Evolutionary conservation across 2,888 invertebrate genomes (phyloP), one percentile per base, ranked within the genome.

Genomic region (Eupithecia insigniata): DNA sequence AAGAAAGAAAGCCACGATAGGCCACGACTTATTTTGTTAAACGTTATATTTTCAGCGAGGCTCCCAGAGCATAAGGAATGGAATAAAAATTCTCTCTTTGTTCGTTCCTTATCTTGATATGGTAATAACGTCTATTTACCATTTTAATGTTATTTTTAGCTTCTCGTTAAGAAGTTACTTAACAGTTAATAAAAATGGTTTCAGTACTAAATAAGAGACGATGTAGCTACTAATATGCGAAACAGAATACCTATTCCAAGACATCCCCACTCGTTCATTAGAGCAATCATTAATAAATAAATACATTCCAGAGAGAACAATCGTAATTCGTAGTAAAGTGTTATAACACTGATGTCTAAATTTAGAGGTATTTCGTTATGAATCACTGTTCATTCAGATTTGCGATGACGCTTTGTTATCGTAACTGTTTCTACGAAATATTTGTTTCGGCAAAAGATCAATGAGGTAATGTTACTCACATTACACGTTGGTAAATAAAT

Each of bases 281-380:
- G 22, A 51, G 3, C 22, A n/a, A n/a, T n/a, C n/a, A 51, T 51
- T 22, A 22, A 51, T 10, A 55, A n/a, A 55, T 55, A 26, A 55
- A 26, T 26, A 55, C 22, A 66, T 71, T 67, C n/a, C 43, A 71
- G 26, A 67, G 84, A 83, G 85, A 87, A 85, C 86, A 81, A 87
- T 85, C 84, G 85, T 85, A 82, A 82, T 90, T 87, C 87, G 87
- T 92, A 91, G 91, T 92, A 92, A 92, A 90, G 88, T 85, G 82
- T 87, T 87, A 87, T 81, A 82, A 83, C 80, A 80, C 80, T 72
- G 74, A 66, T 68, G 70, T 84, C 89, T 91, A 90, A 90, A 90
- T 89, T 91, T 91, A n/a, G n/a, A n/a, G n/a, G n/a, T n/a, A 91
- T 85, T 88, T 82, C 76, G 73, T 80, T 82, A 82, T 93, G 92